Evolutionary conservation across 2,797 vertebrate genomes (phyloP), one percentile per base, ranked within the genome.

Genomic region (Hybognathus amarus): DNA sequence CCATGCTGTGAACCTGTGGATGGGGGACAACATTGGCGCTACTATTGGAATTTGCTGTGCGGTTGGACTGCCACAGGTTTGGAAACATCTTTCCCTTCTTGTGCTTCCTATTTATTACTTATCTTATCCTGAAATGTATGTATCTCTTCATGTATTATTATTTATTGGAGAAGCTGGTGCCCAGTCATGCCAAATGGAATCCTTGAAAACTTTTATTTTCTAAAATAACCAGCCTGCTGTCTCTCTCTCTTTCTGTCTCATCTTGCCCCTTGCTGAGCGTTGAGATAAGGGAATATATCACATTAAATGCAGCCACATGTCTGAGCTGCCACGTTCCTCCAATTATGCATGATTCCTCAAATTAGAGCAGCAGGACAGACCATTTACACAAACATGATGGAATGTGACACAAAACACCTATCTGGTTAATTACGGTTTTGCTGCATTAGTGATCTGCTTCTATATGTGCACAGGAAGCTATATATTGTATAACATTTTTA

Each of bases 1-100:
- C 91, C 97, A 97, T 0, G 96, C 96, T 0, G 93, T 98, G 15
- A 96, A 97, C 86, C 94, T 98, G 68, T 97, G 97, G 97, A 94
- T 98, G 92, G 95, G 94, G 59, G 96, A 98, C 94, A 96, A 98
- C 91, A 93, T 96, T 2, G 95, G 95, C 71, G 90, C 94, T 84
- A 96, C 96, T 0, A 12, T 96, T 20, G 96, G 93, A 30, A 91
- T 98, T 2, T 95, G 95, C 91, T 96, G 94, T 42, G 95, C 95
- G 63, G 85, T 97, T 18, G 94, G 97, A n/a, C 93, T 96, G 74
- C 97, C 96, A 0, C 97, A 97, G 96, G 97, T 97, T 90, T 11
- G 0, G 40, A 8, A 59, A 33, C 11, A 6, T 33, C n/a, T 68
- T 77, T 70, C 8, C 2, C 13, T 15, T 63, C 1, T 54, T 63